Percentiles rank a stretch among this genome's conserved stretches.
Conservation (phyloP, 2,797 vertebrate genomes). For the Babyrousa celebensis region DNA sequence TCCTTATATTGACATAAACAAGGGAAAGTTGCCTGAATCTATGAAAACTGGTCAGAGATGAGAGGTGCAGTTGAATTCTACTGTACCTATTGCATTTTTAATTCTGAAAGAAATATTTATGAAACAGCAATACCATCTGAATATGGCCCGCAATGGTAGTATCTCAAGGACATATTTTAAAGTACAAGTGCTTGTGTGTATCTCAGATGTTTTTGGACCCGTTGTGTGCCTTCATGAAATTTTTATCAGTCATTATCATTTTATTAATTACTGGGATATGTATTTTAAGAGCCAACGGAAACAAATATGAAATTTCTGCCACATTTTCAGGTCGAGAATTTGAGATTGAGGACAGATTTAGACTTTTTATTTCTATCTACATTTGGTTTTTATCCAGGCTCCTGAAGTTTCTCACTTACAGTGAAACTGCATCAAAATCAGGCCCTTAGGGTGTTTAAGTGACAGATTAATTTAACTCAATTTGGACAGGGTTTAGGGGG, state of each 20-base stretch:
- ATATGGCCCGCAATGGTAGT: background rate
- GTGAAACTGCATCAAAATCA: constrained; percentile 88
- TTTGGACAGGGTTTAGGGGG: constrained; percentile 82
- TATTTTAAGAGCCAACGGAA: constrained; percentile 76
- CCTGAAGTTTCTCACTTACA: constrained; percentile 83
- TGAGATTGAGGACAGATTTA: constrained; percentile 77
- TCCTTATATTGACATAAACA: background rate
- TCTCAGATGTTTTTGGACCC: constrained; percentile 64
- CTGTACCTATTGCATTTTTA: background rate
- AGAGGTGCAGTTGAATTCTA: background rate
- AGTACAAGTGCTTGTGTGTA: constrained; percentile 52
- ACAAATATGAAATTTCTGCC: constrained; percentile 62
- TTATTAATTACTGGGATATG: constrained; percentile 77
- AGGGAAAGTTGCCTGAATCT: background rate
- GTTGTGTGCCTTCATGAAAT: constrained; percentile 57
- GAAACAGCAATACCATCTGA: constrained; percentile 20
- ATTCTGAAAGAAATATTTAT: constrained; percentile 55
- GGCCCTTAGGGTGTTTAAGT: constrained; percentile 81
- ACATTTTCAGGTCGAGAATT: constrained; percentile 72
- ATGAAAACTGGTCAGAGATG: background rate
- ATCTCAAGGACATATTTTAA: constrained; percentile 42
- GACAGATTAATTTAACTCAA: constrained; percentile 86
- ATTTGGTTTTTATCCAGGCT: constrained; percentile 84
- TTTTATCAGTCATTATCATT: constrained; percentile 67
- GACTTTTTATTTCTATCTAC: constrained; percentile 70